phyloP scores from a whole-genome alignment of 1,140 invertebrate species.

The Zaprionus taronus region DNA sequence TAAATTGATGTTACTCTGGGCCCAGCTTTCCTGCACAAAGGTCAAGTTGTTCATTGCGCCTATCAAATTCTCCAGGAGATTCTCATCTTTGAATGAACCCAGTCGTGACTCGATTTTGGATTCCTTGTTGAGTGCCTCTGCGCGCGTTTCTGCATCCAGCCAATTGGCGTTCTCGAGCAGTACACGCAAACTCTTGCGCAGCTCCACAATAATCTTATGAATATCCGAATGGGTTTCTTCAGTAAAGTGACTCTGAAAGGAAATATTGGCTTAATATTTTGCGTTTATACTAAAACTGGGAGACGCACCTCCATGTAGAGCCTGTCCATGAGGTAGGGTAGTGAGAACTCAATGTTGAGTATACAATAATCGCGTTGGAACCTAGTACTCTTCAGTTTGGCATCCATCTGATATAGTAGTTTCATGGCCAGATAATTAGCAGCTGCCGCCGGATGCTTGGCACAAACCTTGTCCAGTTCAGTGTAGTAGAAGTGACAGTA shows the following conservation, averaged over 20 bases:
- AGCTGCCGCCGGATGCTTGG: constrained; percentile 49
- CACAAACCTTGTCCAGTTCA: constrained; percentile 65
- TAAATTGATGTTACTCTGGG: constrained; percentile 57
- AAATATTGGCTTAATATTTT: not conserved
- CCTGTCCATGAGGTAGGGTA: constrained; percentile 55
- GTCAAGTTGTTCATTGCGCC: constrained; percentile 52
- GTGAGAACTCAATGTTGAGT: constrained; percentile 34
- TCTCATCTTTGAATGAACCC: constrained; percentile 86
- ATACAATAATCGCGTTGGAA: constrained; percentile 83
- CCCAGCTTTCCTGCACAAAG: constrained; percentile 37
- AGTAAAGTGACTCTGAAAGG: constrained; percentile 55
- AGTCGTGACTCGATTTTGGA: constrained; percentile 86
- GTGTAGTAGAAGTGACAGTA: constrained; percentile 64
- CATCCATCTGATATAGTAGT: constrained; percentile 67
- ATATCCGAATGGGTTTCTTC: constrained; percentile 55
- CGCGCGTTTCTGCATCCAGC: constrained; percentile 89
- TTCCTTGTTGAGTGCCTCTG: constrained; percentile 86
- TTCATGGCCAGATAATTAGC: constrained; percentile 76
- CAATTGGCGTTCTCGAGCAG: constrained; percentile 88
- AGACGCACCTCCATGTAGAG: constrained; percentile 72
- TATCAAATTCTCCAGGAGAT: constrained; percentile 46
- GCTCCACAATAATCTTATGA: constrained; percentile 69
- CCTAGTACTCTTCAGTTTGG: constrained; percentile 45
- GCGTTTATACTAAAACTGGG: constrained; percentile 86
- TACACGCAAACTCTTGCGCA: constrained; percentile 86